Conservation (phyloP, 2,113 vertebrate genomes). For the Microcebus tavaratra region DNA sequence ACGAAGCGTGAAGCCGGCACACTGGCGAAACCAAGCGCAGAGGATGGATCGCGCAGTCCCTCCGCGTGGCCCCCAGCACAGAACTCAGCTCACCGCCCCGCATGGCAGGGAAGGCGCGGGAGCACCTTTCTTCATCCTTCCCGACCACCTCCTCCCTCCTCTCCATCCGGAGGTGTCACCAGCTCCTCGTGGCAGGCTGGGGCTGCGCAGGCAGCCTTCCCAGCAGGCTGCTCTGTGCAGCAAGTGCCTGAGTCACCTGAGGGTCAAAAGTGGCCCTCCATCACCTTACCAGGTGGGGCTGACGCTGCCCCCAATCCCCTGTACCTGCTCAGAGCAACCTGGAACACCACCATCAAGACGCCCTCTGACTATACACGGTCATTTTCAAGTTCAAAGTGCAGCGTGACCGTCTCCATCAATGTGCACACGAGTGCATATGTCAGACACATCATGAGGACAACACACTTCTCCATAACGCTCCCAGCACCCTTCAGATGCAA, state of each 20-base stretch:
- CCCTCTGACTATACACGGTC: background rate
- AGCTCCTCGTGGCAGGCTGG: background rate
- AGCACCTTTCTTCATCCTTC: background rate
- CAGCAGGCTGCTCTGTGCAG: too few species aligned
- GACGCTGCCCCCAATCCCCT: background rate
- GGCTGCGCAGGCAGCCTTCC: background rate
- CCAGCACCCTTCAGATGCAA: accelerated
- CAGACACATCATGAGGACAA: too few species aligned
- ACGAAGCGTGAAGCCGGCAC: too few species aligned
- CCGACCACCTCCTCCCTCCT: too few species aligned
- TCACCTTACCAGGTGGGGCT: accelerated
- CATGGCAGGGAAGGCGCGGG: too few species aligned
- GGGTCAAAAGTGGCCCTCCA: background rate
- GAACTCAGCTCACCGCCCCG: too few species aligned
- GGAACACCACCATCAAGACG: background rate
- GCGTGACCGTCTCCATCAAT: background rate
- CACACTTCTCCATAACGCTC: accelerated
- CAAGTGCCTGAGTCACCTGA: background rate
- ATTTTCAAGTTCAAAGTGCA: background rate
- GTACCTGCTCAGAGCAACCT: background rate
- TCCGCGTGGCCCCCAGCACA: too few species aligned
- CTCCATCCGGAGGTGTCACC: too few species aligned
- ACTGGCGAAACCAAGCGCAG: too few species aligned
- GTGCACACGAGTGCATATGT: background rate
- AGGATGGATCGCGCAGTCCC: too few species aligned